These are phyloP conservation scores for Gasteruption jaculator DNA, from an alignment of 2,888 invertebrate species.

Conservation along the genomic window DNA sequence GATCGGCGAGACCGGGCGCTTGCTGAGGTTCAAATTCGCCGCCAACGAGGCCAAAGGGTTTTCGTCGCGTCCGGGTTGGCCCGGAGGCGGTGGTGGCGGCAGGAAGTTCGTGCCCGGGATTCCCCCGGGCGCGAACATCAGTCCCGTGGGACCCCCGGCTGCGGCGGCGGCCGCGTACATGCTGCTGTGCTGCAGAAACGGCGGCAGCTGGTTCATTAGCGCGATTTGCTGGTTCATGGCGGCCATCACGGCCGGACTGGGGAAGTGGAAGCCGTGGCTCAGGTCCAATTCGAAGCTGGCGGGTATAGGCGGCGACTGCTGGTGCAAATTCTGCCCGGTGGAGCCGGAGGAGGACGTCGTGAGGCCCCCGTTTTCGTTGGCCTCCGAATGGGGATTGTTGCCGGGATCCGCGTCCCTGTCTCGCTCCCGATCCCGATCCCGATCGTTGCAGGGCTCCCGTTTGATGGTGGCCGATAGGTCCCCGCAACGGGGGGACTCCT, in stretches of 20 bases:
- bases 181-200: constrained; percentile 52
- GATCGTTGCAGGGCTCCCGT: constrained; percentile 37
- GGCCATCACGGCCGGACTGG: constrained; percentile 51
- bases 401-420: constrained; percentile 21
- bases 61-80: constrained; percentile 41
- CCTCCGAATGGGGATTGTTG: constrained; percentile 25
- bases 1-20: constrained; percentile 53
- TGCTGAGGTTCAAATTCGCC: constrained; percentile 53
- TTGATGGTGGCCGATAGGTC: constrained; percentile 35
- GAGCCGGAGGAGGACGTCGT: constrained; percentile 27
- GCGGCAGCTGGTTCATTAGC: constrained; percentile 53
- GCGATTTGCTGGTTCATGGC: constrained; percentile 54
- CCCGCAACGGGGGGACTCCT: constrained; percentile 33
- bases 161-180: too few relatives aligned
- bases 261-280: constrained; percentile 46
- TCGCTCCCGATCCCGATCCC: constrained; percentile 23
- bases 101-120: constrained; percentile 37
- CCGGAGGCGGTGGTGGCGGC: constrained; percentile 28
- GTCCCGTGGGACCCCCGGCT: constrained; percentile 38
- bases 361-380: constrained; percentile 36
- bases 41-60: constrained; percentile 56
- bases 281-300: constrained; percentile 45
- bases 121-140: constrained; percentile 53
- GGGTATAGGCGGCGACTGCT: constrained; percentile 35
- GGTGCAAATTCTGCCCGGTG: constrained; percentile 33